A percentile compares a stretch with the other conserved stretches of the same genome.
These are phyloP conservation scores for Tadarida brasiliensis DNA, from an alignment of 2,797 vertebrate species.

Conservation along the genomic window DNA sequence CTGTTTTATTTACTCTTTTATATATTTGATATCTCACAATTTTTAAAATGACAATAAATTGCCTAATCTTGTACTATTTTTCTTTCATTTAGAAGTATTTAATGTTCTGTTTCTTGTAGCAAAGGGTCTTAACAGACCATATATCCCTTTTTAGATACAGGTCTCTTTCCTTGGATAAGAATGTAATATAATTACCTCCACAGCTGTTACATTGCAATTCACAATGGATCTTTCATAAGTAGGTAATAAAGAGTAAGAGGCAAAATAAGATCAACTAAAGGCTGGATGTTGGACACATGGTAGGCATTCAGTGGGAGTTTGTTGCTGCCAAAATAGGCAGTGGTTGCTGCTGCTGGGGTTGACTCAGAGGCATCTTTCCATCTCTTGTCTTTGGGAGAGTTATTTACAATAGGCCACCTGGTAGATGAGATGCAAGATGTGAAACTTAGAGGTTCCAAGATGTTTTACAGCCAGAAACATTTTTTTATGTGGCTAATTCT, in stretches of 20 bases:
- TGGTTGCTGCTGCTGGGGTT: not conserved
- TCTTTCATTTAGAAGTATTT: not conserved
- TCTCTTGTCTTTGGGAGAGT: not conserved
- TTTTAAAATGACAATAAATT: constrained; percentile 21
- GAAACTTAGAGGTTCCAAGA: not conserved
- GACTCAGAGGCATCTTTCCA: constrained; percentile 6
- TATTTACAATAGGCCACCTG: constrained; percentile 2
- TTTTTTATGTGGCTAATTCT: not conserved
- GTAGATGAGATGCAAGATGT: not conserved
- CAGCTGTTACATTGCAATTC: not conserved
- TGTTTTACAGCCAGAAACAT: not conserved
- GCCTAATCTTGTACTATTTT: not conserved
- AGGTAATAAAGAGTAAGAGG: not conserved
- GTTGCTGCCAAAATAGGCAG: not conserved
- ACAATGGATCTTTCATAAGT: not conserved
- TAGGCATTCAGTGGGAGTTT: not conserved
- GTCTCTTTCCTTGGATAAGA: not conserved
- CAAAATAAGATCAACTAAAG: not conserved
- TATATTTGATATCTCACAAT: not conserved
- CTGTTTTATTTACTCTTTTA: not conserved
- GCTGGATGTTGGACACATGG: not conserved
- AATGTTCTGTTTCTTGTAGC: not conserved
- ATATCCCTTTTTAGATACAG: not conserved
- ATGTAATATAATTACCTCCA: not conserved
- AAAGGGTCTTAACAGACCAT: not conserved